Conservation (phyloP, 2,888 invertebrate genomes). For the Sminthurides aquaticus region DNA sequence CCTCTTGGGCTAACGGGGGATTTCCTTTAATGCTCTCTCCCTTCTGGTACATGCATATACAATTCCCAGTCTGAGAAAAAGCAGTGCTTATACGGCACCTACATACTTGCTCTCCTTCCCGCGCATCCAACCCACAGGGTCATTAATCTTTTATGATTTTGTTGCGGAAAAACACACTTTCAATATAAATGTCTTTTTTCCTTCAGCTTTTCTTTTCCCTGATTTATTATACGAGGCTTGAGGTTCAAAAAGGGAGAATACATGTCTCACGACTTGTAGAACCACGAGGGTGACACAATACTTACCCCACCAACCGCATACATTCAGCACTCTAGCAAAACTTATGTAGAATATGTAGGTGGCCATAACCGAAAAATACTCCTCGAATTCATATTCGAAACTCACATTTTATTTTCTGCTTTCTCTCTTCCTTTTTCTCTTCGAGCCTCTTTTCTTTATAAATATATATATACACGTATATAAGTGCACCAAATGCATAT, state of each 20-base stretch:
- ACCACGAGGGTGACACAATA: constrained; percentile 1
- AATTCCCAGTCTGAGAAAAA: no score
- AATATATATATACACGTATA: no score
- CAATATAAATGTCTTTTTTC: constrained; percentile 36
- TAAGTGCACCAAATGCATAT: no score
- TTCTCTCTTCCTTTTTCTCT: no score
- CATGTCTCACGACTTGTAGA: neutral
- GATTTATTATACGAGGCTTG: constrained; percentile 29
- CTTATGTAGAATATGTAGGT: no score
- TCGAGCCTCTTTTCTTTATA: no score
- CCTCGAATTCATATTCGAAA: no score
- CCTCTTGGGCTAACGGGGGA: no score
- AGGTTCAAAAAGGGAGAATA: constrained; percentile 6
- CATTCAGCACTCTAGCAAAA: neutral
- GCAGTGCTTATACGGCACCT: constrained; percentile 2
- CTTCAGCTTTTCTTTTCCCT: constrained; percentile 20
- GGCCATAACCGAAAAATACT: no score
- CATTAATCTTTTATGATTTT: constrained; percentile 34
- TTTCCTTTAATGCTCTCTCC: no score
- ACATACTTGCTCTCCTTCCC: constrained; percentile 3
- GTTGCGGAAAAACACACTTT: constrained; percentile 27
- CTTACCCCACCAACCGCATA: constrained; percentile 5
- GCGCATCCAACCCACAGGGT: constrained; percentile 26
- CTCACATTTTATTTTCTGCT: no score
- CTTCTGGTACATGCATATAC: no score